Conservation (phyloP, 1,140 invertebrate genomes). For the Archegozetes longisetosus region DNA sequence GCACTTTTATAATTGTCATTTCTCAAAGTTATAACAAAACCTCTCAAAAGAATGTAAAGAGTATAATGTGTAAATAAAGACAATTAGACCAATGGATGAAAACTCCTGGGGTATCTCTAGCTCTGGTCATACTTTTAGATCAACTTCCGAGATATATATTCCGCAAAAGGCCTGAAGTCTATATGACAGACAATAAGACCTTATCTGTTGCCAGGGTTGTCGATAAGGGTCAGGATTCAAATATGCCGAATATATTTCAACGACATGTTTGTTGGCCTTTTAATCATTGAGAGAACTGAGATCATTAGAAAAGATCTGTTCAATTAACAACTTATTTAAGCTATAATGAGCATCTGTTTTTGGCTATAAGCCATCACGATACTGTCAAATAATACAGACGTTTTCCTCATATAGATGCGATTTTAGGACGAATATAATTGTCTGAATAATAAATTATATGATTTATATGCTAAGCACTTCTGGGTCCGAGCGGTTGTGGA, state of each 20-base stretch:
- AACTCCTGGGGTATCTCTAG: background rate
- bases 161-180: background rate
- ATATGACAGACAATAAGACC: conserved; percentile 1
- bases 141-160: conserved; percentile 7
- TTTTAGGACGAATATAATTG: background rate
- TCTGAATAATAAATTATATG: too few relatives aligned
- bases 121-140: conserved; percentile 4
- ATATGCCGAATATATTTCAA: background rate
- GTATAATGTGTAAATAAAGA: too few relatives aligned
- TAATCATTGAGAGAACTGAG: conserved; percentile 7
- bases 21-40: too few relatives aligned
- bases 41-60: too few relatives aligned
- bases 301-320: conserved; percentile 2
- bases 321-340: conserved; percentile 5
- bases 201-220: background rate
- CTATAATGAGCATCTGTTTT: conserved; percentile 4
- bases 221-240: conserved; percentile 2
- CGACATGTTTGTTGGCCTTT: conserved; percentile 9
- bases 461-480: too few relatives aligned
- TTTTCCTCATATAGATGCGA: conserved; percentile 8
- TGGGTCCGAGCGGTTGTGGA: too few relatives aligned
- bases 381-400: background rate
- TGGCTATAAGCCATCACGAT: conserved; percentile 6
- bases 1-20: too few relatives aligned
- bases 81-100: conserved; percentile 2